Base-by-base conservation (phyloP, 2,888 invertebrate genomes). In the Drosophila barbarae region DNA sequence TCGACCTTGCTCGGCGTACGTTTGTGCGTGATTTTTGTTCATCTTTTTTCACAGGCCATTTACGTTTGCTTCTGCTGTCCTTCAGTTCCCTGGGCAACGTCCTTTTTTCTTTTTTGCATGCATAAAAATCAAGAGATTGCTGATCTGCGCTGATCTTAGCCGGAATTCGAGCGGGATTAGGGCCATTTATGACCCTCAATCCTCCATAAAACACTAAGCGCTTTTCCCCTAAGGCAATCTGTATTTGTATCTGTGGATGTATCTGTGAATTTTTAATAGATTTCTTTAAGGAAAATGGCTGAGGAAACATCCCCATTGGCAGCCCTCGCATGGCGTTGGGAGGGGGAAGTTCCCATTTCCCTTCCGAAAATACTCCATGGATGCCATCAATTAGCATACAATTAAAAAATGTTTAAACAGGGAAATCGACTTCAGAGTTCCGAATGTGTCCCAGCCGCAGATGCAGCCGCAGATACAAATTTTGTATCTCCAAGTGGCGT, bases 331-430 rank as follows among this genome's bases (percentile, higher is more conserved):
- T 59, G 2, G 63, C 13, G 13, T 10, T 23, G 26, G 26, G 52
- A 10, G 34, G 26, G 52, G 28, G 18, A 10, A 15, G 35, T 46
- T 46, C 30, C 44, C 46, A 1, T 46, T 30, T 8, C 46, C 46
- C 13, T 42, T 63, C 53, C 71, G 50, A 64, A 76, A 68, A 73
- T 76, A 76, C 46, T 9, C 61, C 59, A 53, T 77, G 84, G 81
- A 84, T 75, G 71, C 85, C 69, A 85, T 81, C 81, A 82, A 82
- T 82, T 82, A 82, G 81, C 85, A 82, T 82, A 82, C 85, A 85
- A 82, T 82, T 82, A 82, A 84, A 84, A 77, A 67, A 72, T 74
- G 76, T 78, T 77, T 73, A 82, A 77, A 81, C 74, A 72, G 73
- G 75, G 74, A 83, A 81, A 83, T 83, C 84, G 75, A 69, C 79